phyloP scores from a whole-genome alignment of 2,113 vertebrate genomes.

The Galbula dea region DNA sequence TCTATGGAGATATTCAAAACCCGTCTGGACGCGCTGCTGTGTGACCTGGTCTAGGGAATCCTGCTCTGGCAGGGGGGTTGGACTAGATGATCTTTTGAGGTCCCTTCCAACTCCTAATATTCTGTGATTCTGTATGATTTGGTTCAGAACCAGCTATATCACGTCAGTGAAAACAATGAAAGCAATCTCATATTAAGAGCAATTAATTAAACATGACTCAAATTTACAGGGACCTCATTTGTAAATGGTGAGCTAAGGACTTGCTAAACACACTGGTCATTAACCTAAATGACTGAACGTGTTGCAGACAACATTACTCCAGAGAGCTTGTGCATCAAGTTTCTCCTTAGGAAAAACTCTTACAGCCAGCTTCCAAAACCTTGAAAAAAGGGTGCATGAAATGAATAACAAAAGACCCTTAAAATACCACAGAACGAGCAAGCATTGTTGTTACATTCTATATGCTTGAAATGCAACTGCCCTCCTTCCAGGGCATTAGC shows the following conservation, averaged over 20 bases:
- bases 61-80: no score
- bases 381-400: neutral
- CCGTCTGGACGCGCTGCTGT: no score
- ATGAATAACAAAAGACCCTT: neutral
- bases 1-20: no score
- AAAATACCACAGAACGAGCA: neutral
- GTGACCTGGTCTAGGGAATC: no score
- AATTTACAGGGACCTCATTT: neutral
- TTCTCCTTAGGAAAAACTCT: neutral
- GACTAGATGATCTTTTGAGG: no score
- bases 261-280: neutral
- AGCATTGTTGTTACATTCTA: neutral
- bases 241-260: neutral
- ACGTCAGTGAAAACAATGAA: neutral
- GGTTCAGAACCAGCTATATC: neutral
- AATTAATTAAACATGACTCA: neutral
- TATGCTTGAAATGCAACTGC: neutral
- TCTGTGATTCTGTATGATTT: no score
- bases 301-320: neutral
- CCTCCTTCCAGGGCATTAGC: slow-evolving; percentile 11
- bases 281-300: neutral
- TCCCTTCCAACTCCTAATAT: no score
- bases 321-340: neutral
- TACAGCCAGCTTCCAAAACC: neutral
- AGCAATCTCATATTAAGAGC: neutral